Evolutionary conservation across 2,113 vertebrate genomes (phyloP), one percentile per base, ranked within the genome.

Genomic region (Tachuris rubrigastra): DNA sequence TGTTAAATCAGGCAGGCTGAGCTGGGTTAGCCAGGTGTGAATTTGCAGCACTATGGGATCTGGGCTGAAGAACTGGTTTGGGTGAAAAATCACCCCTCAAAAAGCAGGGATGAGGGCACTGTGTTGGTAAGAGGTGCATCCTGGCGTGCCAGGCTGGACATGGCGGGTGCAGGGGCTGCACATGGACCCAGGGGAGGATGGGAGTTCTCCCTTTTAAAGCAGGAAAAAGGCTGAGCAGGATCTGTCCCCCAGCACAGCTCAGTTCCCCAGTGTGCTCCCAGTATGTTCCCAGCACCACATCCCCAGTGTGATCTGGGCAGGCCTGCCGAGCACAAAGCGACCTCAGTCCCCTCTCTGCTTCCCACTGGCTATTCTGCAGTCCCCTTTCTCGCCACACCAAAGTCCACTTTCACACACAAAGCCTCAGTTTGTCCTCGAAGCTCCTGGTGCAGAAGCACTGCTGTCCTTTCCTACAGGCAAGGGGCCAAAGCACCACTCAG

Each of bases 111-210:
- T 0, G 3, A 27, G 31, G 28, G 44, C 28, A n/a, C 5, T 8
- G 41, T 5, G 1, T 15, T 55, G 47, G 62, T 65, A 44, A 39
- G 69, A 87, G 30, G 14, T 22, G 58, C 24, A 35, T 78, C 16
- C 65, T 4, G 8, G 15, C 0, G 0, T 8, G 47, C 28, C 6
- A 15, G 25, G 37, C 42, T 46, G 67, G 69, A 35, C 2, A 3
- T 4, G 10, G 8, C 6, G 23, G 12, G 20, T 78, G 59, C 59
- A 18, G 0, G 1, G 31, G 18, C 31, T 49, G 52, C 42, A 13
- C 11, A 12, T 4, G 30, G 27, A 22, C 25, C 23, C 9, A 6
- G 44, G 10, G 8, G 5, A 4, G 8, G 46, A 5, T 4, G 35
- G 14, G 16, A 62, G 37, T 11, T 90, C 49, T 65, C 12, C 41